Base-by-base conservation (phyloP, 2,888 invertebrate genomes). In the Dasysyrphus tricinctus region DNA sequence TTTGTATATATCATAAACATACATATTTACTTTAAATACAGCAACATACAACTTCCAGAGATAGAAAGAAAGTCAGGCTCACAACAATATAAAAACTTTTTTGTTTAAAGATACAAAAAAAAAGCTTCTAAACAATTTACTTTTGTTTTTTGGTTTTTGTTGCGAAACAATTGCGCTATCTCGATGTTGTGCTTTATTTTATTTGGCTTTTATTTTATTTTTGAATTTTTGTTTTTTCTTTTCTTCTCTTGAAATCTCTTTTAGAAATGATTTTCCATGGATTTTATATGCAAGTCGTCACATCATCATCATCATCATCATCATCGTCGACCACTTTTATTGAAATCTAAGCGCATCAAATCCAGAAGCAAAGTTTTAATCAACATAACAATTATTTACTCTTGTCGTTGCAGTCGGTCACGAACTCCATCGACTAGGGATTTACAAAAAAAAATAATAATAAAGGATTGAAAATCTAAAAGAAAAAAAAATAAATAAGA, bases 201-300 rank as follows among this genome's bases (percentile, higher is more conserved):
- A 69, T 88, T 81, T 82, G 72, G 88, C 88, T 88, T 88, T 85
- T 88, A 82, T 81, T 86, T 84, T 86, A 88, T 88, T 88, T 88
- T 88, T 88, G 80, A 88, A 74, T 88, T 88, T 81, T 78, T 59
- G 56, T 80, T 76, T 80, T 79, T 83, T 80, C 86, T 74, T 84
- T 70, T 79, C 79, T 69, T 82, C 73, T 72, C 34, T 67, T 78
- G 47, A 56, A 63, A 29, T 84, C 80, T 88, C 82, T 80, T 86
- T 83, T 88, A 88, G 88, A 88, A 82, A 88, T 88, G 88, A 85
- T 81, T 85, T 88, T 88, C 80, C 78, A 88, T 88, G 88, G 88
- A 88, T 54, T 69, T 14, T 78, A 80, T 76, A 85, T 88, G 80
- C 85, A 88, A 80, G 84, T 82, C 82, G 57, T 65, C 72, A 70